Base-by-base conservation (phyloP, 2,113 vertebrate species). In the Ptyas mucosa region DNA sequence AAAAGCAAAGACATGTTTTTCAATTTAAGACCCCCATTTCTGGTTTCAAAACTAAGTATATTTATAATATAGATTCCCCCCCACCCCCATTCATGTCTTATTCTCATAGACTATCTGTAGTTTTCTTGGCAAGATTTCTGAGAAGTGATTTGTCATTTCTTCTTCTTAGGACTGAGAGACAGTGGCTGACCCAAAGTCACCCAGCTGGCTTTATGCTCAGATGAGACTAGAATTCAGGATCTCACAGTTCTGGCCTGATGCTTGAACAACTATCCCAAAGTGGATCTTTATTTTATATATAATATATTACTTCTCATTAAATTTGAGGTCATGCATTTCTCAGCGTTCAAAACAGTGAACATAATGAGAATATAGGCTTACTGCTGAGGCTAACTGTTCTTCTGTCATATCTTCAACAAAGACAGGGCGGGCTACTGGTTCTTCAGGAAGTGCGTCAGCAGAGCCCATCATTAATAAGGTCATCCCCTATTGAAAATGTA, bases 401-500 rank as follows among this genome's bases (percentile, higher is more conserved):
- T 99, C 99, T 23, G 99, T 99, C 99, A 99, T 99, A 96, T 99
- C 99, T 97, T 99, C 99, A 1, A 99, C 98, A 93, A 99, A 99
- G 97, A 99, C 98, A 8, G 99, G 99, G 29, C 99, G 98, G 90
- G 98, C 98, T 34, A 98, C 93, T 0, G 99, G 99, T 91, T 99
- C 99, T 93, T 99, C 98, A 0, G 99, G 99, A 92, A 99, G 98
- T 0, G 99, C 99, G 0, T 99, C 99, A 51, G 99, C 99, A 0
- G 99, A 99, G 12, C 99, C 99, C 98, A 99, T 99, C 99, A 99
- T 99, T 87, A 99, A 96, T 21, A 99, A 97, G 88, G 99, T 99
- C 98, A 99, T 99, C 89, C 99, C 99, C 99, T 99, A 93, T 94
- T 87, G 87, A 93, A 24, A 49, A 90, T 95, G 94, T n/a, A 9